phyloP scores from a whole-genome alignment of 2,113 vertebrate species.

The Amblyornis subalaris region DNA sequence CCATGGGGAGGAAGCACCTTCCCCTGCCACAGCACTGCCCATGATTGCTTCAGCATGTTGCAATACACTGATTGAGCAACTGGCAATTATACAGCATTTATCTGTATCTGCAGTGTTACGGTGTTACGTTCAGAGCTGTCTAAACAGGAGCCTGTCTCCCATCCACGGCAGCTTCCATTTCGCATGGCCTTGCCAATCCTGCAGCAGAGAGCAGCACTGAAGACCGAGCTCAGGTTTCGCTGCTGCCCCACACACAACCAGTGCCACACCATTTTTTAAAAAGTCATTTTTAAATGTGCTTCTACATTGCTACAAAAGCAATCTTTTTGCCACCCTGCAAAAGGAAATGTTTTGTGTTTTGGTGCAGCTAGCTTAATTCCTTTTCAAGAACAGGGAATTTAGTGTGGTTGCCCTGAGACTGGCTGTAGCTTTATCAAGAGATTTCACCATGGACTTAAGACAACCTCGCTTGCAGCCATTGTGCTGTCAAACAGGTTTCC shows the following conservation, averaged over 20 bases:
- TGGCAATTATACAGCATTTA: neutral
- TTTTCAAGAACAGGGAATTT: neutral
- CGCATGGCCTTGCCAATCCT: neutral
- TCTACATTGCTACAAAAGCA: neutral
- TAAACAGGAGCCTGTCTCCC: neutral
- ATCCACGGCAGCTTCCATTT: neutral
- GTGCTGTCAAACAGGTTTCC: constrained; percentile 33
- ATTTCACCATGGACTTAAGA: neutral
- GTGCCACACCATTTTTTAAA: neutral
- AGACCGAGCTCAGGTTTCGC: neutral
- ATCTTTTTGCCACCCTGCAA: neutral
- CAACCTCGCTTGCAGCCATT: neutral
- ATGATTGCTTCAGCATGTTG: neutral
- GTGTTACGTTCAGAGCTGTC: neutral
- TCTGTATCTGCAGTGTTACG: neutral
- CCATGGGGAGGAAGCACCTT: neutral
- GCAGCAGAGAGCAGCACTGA: neutral
- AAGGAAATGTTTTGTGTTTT: neutral
- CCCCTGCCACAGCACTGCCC: neutral
- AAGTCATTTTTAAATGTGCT: neutral
- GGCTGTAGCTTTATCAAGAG: neutral
- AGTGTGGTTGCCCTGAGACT: neutral
- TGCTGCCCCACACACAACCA: neutral
- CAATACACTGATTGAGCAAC: neutral
- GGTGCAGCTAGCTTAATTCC: neutral